Evolutionary conservation across 2,113 vertebrate species (phyloP).

Genomic region (Entomyzon cyanotis): DNA sequence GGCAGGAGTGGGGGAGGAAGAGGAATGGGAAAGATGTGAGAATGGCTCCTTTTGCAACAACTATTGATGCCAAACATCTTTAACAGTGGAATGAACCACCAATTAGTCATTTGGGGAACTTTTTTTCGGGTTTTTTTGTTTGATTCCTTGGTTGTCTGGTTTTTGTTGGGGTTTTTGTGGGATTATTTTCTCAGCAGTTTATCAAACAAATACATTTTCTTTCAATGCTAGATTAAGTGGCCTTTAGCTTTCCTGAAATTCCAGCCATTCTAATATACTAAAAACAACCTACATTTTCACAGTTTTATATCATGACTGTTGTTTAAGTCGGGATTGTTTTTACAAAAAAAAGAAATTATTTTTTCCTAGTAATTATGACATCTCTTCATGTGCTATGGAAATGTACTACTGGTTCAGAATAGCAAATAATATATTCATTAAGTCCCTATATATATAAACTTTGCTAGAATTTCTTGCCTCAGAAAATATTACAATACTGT

Average conservation of each 20-base stretch:
- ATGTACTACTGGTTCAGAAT: neutral
- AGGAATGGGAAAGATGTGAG: neutral
- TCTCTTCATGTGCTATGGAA: neutral
- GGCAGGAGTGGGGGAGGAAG: rapidly evolving
- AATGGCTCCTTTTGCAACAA: neutral
- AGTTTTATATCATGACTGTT: neutral
- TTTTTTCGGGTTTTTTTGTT: neutral
- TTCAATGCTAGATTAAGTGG: neutral
- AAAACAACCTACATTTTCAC: neutral
- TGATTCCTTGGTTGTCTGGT: neutral
- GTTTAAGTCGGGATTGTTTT: neutral
- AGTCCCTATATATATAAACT: neutral
- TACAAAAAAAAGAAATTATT: neutral
- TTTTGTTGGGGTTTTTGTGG: neutral
- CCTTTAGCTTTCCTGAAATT: neutral
- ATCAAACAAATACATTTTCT: neutral
- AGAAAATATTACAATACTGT: neutral
- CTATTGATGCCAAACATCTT: neutral
- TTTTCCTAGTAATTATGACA: neutral
- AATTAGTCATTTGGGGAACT: neutral
- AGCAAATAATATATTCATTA: constrained; percentile 11
- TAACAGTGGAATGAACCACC: neutral
- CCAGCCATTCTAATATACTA: neutral
- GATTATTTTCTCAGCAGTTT: neutral
- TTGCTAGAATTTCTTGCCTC: constrained; percentile 3